phyloP scores from a whole-genome alignment of 2,113 vertebrate genomes.

The Macrotis lagotis region DNA sequence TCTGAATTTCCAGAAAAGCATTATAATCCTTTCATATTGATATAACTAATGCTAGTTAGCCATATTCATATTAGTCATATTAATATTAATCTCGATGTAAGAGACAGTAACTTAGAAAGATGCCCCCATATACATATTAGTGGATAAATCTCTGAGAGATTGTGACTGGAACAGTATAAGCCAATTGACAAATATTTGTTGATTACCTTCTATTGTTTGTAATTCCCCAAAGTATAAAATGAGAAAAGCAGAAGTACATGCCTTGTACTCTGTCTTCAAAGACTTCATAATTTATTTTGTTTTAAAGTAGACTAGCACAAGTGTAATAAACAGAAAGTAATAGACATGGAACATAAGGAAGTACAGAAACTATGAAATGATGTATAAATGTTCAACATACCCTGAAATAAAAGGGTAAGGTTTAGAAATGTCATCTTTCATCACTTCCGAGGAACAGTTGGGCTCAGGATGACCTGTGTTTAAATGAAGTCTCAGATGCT shows the following conservation, averaged over 20 bases:
- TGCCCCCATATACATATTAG: background rate
- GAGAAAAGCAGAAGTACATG: background rate
- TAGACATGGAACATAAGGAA: slow-evolving; percentile 9
- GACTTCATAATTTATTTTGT: background rate
- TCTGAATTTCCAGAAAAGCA: background rate
- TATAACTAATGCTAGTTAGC: background rate
- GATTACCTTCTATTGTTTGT: background rate
- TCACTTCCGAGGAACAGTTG: background rate
- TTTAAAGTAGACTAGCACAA: slow-evolving; percentile 17
- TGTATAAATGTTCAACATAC: background rate
- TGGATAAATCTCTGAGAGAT: background rate
- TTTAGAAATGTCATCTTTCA: slow-evolving; percentile 30
- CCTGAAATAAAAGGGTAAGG: background rate
- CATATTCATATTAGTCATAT: background rate
- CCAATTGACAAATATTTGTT: background rate
- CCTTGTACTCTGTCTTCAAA: background rate
- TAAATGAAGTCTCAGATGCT: background rate
- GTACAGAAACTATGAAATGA: slow-evolving; percentile 35
- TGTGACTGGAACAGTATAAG: background rate
- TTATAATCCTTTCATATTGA: background rate
- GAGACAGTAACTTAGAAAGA: background rate
- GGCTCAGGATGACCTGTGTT: background rate
- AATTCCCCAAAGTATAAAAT: slow-evolving; percentile 9
- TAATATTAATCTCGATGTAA: background rate
- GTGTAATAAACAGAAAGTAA: background rate